Conservation (phyloP, 2,797 vertebrate genomes). For the Helarctos malayanus region DNA sequence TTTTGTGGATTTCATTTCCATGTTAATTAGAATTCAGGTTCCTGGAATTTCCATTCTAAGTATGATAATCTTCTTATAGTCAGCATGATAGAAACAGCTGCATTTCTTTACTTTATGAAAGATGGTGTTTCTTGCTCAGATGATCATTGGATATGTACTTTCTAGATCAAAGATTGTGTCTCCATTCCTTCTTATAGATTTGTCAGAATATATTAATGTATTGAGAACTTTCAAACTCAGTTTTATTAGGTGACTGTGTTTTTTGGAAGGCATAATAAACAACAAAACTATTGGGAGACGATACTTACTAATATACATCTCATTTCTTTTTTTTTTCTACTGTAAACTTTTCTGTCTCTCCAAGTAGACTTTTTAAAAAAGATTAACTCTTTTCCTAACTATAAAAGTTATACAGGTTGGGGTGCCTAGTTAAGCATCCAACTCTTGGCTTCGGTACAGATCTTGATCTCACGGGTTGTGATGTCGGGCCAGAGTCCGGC, state of each 20-base stretch:
- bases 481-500: not conserved
- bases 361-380: not conserved
- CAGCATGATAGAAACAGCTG: constrained; percentile 83
- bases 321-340: not conserved
- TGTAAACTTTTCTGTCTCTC: not conserved
- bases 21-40: constrained; percentile 89
- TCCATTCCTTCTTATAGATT: not conserved
- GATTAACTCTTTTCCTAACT: not conserved
- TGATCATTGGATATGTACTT: constrained; percentile 50
- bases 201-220: constrained; percentile 1
- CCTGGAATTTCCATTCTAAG: constrained; percentile 88
- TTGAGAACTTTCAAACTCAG: not conserved
- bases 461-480: not conserved
- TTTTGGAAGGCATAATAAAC: not conserved
- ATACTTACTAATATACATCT: not conserved
- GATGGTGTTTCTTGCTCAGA: constrained; percentile 79
- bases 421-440: not conserved
- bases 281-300: not conserved
- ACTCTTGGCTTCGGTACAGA: not conserved
- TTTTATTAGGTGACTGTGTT: not conserved
- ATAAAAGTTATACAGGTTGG: not conserved
- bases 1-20: constrained; percentile 89
- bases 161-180: constrained; percentile 23
- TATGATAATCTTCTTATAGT: constrained; percentile 87
- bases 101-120: constrained; percentile 78